These are phyloP conservation scores for Calliopsis andreniformis DNA, from an alignment of 1,140 invertebrate genomes.

Conservation along the genomic window DNA sequence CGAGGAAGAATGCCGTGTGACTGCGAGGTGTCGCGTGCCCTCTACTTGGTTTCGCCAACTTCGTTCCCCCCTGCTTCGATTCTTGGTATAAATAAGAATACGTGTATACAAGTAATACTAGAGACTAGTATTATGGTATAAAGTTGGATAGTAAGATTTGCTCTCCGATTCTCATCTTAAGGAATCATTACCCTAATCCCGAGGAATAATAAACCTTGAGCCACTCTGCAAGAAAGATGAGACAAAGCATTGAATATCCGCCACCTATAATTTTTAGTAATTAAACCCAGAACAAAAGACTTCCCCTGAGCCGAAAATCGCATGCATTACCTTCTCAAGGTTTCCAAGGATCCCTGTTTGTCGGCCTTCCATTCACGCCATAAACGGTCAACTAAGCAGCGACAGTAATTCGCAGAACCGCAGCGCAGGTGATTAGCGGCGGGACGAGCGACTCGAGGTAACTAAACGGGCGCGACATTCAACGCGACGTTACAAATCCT, in stretches of 20 bases:
- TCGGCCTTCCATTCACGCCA: background rate
- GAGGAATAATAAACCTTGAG: too few species aligned
- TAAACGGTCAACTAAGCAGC: background rate
- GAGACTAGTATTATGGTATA: too few species aligned
- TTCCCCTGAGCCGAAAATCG: too few species aligned
- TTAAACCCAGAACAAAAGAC: too few species aligned
- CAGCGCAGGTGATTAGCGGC: conserved; percentile 3
- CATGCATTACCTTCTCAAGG: background rate
- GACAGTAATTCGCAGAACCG: conserved; percentile 9
- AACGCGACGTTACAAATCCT: conserved; percentile 9
- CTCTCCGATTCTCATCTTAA: too few species aligned
- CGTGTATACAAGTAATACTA: too few species aligned
- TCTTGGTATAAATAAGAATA: too few species aligned
- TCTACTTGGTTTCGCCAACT: background rate
- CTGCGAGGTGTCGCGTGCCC: conserved; percentile 29
- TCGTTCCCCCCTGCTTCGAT: background rate
- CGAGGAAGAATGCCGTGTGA: conserved; percentile 9
- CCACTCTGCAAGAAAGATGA: too few species aligned
- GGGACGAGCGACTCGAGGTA: conserved; percentile 6
- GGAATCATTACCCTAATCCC: too few species aligned
- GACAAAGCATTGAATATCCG: too few species aligned
- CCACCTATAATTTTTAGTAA: too few species aligned
- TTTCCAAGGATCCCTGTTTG: background rate
- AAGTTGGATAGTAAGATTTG: too few species aligned
- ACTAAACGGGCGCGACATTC: conserved; percentile 5